Base-by-base conservation (phyloP, 1,140 invertebrate species). In the Metaphire vulgaris region DNA sequence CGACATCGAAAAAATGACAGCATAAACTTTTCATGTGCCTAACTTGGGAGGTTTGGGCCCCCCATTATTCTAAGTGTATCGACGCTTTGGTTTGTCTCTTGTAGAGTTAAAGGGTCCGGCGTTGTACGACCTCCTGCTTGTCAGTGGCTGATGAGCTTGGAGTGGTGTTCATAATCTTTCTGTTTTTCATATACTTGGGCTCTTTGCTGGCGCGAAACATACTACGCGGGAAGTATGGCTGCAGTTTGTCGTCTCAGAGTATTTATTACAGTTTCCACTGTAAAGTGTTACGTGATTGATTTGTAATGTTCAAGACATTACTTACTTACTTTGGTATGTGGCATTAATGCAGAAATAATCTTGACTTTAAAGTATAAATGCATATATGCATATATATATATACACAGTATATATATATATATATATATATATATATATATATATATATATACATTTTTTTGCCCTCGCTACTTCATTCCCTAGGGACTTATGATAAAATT, bases 111-210 rank as follows among this genome's bases (percentile, higher is more conserved):
- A 73, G 31, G 32, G 41, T 12, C 31, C 34, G 1, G 32, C 72
- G 12, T 30, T 73, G 30, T n/a, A 14, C 16, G 41, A 33, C 26
- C 28, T 73, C 32, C 72, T 21, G 33, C 32, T n/a, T 41, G 72
- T 73, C 74, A 75, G 26, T 75, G 64, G 64, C 65, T 75, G 56
- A 75, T 75, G 74, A 69, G 64, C 32, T 75, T 75, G 68, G 68
- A 69, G 74, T 75, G 1, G 74, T 33, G 15, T 75, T 75, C 64
- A 75, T 75, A 41, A 66, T 75, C 2, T 28, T 75, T 21, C 64
- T 75, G 1, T 69, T 75, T 34, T 33, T 66, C 26, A 26, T 66
- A 26, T 75, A 75, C 64, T 33, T 75, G 68, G 74, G 64, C 21
- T 75, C n/a, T 75, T 75, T 34, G 67, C 67, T 75, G 74, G 74